These are phyloP conservation scores for Sinosuthora webbiana DNA, from an alignment of 2,113 vertebrate genomes.

Conservation along the genomic window DNA sequence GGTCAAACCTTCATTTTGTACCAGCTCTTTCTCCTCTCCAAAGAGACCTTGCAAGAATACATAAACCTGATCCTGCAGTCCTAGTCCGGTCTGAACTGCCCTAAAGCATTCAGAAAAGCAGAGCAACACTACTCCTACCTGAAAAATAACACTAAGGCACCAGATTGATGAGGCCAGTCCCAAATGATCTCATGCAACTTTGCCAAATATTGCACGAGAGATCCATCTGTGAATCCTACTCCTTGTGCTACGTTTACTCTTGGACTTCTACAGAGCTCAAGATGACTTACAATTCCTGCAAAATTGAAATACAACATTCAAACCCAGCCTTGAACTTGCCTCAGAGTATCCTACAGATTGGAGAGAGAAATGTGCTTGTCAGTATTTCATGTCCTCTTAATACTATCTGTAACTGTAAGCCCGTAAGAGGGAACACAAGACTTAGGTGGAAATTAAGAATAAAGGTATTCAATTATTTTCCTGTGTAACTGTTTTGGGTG, in stretches of 20 bases:
- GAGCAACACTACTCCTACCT: background rate
- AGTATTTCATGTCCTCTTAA: background rate
- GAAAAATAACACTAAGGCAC: background rate
- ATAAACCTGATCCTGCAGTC: background rate
- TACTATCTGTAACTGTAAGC: background rate
- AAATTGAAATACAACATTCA: background rate
- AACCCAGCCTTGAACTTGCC: background rate
- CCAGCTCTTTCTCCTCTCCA: background rate
- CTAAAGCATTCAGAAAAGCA: background rate
- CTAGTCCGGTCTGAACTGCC: background rate
- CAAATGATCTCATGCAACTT: background rate
- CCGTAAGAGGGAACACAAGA: background rate
- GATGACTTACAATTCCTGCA: background rate
- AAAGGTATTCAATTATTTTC: background rate
- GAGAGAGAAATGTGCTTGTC: background rate
- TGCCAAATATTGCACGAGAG: background rate
- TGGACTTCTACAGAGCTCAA: background rate
- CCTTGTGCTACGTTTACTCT: fast-evolving
- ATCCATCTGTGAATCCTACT: background rate
- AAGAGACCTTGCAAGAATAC: background rate
- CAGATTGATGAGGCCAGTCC: background rate
- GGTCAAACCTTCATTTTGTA: background rate
- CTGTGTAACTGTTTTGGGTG: background rate
- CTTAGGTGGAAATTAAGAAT: background rate
- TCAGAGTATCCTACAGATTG: background rate